These are phyloP conservation scores for Cheilosia variabilis DNA, from an alignment of 2,888 invertebrate genomes.

Conservation along the genomic window DNA sequence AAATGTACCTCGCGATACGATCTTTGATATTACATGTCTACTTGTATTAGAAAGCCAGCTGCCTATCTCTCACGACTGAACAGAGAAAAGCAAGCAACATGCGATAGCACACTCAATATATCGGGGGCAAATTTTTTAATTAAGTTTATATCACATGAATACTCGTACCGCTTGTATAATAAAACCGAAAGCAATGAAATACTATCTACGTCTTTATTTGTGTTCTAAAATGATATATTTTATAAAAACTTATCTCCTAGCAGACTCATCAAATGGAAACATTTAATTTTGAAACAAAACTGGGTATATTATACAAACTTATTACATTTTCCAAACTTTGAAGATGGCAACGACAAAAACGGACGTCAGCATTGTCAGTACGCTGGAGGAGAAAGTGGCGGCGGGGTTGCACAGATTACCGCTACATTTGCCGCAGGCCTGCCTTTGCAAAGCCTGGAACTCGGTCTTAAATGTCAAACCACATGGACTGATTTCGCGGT, in stretches of 20 bases:
- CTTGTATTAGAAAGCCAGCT: slow-evolving; percentile 12
- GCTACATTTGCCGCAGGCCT: slow-evolving; percentile 75
- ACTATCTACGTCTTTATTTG: neutral
- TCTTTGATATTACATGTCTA: neutral
- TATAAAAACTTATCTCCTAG: neutral
- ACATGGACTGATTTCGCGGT: neutral
- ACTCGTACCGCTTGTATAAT: neutral
- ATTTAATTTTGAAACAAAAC: neutral
- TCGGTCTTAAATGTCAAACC: neutral
- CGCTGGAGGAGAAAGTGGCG: slow-evolving; percentile 78
- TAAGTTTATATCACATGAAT: neutral
- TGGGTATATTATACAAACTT: neutral
- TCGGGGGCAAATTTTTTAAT: slow-evolving; percentile 9
- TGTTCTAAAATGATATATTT: neutral
- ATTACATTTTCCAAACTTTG: slow-evolving; percentile 47
- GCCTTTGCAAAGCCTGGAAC: slow-evolving; percentile 1
- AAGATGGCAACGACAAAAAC: slow-evolving; percentile 14
- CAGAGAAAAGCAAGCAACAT: neutral
- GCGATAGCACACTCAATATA: neutral
- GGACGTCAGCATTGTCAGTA: slow-evolving; percentile 64
- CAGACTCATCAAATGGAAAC: slow-evolving; percentile 15
- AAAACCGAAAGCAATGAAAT: neutral
- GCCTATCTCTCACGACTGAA: slow-evolving; percentile 5
- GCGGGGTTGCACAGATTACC: slow-evolving; percentile 79
- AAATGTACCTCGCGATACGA: slow-evolving; percentile 18